Base-by-base conservation (phyloP, 2,113 vertebrate species). In the Mastomys natalensis region DNA sequence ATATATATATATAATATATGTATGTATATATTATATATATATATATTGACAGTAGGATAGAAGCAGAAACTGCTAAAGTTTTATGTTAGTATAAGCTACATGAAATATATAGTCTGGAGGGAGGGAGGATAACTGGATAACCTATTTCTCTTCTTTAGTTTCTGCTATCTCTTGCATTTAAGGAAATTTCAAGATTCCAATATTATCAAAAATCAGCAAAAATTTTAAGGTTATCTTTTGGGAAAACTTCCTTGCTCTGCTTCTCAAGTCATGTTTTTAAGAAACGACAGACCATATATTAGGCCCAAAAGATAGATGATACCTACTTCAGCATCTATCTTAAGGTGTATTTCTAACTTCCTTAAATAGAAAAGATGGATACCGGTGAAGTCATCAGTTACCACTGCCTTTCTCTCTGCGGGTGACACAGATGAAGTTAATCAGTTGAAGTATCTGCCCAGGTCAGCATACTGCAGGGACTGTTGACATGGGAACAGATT, bases 361-460 rank as follows among this genome's bases (percentile, higher is more conserved):
- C 96, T 96, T 94, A 93, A 95, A 73, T 97, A 94, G 95, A 96
- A 96, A 93, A 58, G 89, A 88, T 95, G 58, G 90, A 64, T 96
- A 90, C 51, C 60, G 76, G 68, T 40, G 82, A 94, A 97, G 76
- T 88, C 51, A 90, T 96, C 85, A 66, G 76, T 97, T 81, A 93
- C 45, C 72, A 74, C 82, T 92, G 74, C 48, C 66, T 92, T 94
- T 94, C 26, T 10, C 58, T 80, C 58, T 90, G 58, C 16, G 1
- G 12, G 45, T 92, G 85, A 81, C 68, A 94, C 84, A 91, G 92
- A 93, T 70, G 74, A 94, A 93, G 70, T 95, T 90, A 90, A 37
- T 96, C 93, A 94, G 81, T 21, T 40, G 26, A 31, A 94, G 58
- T 72, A 76, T 66, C 76, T 95, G 62, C 84, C 19, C 0, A 2